phyloP scores from a whole-genome alignment of 1,140 invertebrate species.

The Thaumetopoea pityocampa region DNA sequence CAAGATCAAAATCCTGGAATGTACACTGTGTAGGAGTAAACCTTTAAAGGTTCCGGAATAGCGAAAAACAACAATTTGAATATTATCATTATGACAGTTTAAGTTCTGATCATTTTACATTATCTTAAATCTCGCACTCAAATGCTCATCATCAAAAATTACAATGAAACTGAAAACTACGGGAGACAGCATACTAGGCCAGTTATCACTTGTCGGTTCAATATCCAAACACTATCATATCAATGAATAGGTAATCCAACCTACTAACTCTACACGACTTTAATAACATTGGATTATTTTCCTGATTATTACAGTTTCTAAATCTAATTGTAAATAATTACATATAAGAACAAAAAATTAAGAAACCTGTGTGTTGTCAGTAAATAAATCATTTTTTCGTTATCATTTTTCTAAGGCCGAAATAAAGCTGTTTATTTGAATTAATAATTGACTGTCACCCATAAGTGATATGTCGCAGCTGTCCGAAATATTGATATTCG shows the following conservation, averaged over 20 bases:
- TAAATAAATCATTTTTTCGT: slow-evolving; percentile 4
- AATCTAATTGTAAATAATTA: slow-evolving; percentile 57
- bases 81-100: too few relatives aligned
- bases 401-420: slow-evolving; percentile 17
- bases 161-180: slow-evolving; percentile 15
- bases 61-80: too few relatives aligned
- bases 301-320: slow-evolving; percentile 44
- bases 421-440: slow-evolving; percentile 34
- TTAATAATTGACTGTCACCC: slow-evolving; percentile 62
- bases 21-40: too few relatives aligned
- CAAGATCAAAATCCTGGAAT: too few relatives aligned
- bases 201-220: slow-evolving; percentile 37
- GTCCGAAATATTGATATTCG: slow-evolving; percentile 17
- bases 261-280: slow-evolving; percentile 60
- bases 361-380: slow-evolving; percentile 49
- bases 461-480: slow-evolving; percentile 63
- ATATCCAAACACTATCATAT: slow-evolving; percentile 18
- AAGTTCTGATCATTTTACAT: too few relatives aligned
- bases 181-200: slow-evolving; percentile 47
- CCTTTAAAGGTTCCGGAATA: too few relatives aligned
- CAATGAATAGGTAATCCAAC: slow-evolving; percentile 27
- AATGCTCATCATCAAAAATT: too few relatives aligned
- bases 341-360: slow-evolving; percentile 37
- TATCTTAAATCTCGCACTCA: too few relatives aligned
- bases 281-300: slow-evolving; percentile 54